These are phyloP conservation scores for Galeopsomyia nigrocyanea DNA, from an alignment of 2,888 invertebrate species.

Conservation along the genomic window DNA sequence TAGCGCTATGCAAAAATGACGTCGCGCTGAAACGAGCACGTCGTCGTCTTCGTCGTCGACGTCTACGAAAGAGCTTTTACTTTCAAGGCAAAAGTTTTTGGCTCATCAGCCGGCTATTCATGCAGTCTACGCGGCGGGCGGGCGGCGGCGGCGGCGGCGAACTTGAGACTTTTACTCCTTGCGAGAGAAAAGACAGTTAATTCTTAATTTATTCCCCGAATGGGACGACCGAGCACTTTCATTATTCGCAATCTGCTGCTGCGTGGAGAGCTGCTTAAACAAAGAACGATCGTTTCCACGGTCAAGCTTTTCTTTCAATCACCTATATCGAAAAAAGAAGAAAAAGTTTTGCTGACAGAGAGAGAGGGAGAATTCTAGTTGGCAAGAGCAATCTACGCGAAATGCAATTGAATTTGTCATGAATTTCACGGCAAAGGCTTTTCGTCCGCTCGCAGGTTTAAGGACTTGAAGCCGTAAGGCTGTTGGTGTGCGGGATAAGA, in stretches of 20 bases:
- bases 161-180: slow-evolving; percentile 38
- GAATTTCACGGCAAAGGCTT: no score
- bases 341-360: no score
- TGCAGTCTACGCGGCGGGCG: no score
- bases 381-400: no score
- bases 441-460: no score
- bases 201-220: slow-evolving; percentile 45
- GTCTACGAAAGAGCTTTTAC: slow-evolving; percentile 33
- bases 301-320: slow-evolving; percentile 1
- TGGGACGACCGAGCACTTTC: slow-evolving; percentile 32
- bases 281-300: slow-evolving; percentile 22
- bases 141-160: slow-evolving; percentile 5
- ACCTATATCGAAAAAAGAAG: no score
- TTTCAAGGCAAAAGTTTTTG: slow-evolving; percentile 42
- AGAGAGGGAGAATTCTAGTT: no score
- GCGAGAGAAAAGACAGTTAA: slow-evolving; percentile 44
- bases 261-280: slow-evolving; percentile 19
- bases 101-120: slow-evolving; percentile 46
- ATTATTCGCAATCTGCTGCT: slow-evolving; percentile 42
- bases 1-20: slow-evolving; percentile 31
- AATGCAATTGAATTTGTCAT: no score
- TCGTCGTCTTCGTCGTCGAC: neutral
- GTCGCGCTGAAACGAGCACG: slow-evolving; percentile 17
- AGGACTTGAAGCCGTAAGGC: neutral
- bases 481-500: slow-evolving; percentile 4